Evolutionary conservation across 2,888 invertebrate species (phyloP).

Genomic region (Malthinus flaveolus): DNA sequence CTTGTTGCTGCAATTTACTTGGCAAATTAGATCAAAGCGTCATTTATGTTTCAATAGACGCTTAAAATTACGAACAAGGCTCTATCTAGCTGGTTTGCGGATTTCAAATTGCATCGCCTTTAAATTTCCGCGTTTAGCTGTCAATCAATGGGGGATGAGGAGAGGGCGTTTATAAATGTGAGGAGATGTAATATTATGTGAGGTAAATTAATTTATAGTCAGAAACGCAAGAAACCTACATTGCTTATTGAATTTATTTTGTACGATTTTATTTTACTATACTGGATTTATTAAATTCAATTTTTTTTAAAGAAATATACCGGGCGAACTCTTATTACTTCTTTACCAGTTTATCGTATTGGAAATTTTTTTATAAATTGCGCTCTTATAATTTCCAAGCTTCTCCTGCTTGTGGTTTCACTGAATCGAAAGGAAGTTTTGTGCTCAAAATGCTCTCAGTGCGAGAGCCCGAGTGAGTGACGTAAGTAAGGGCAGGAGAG

Average conservation of each 20-base stretch:
- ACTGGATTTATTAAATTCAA: not conserved
- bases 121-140: conserved; percentile 27
- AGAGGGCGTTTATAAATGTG: conserved; percentile 6
- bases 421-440: too few relatives aligned
- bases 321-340: too few relatives aligned
- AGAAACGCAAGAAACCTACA: not conserved
- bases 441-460: too few relatives aligned
- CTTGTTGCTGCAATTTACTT: conserved; percentile 51
- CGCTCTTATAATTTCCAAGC: too few relatives aligned
- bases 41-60: conserved; percentile 41
- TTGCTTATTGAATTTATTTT: not conserved
- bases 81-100: conserved; percentile 17
- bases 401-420: too few relatives aligned
- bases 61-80: conserved; percentile 9
- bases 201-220: conserved; percentile 1
- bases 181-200: conserved; percentile 8
- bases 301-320: not conserved
- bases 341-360: too few relatives aligned
- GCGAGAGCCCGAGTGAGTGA: too few relatives aligned
- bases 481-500: too few relatives aligned
- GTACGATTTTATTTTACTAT: not conserved
- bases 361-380: too few relatives aligned
- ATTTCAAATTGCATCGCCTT: conserved; percentile 26
- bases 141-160: conserved; percentile 23
- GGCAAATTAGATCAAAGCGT: conserved; percentile 49